Evolutionary conservation across 2,113 vertebrate genomes (phyloP).

Genomic region (Natator depressus): DNA sequence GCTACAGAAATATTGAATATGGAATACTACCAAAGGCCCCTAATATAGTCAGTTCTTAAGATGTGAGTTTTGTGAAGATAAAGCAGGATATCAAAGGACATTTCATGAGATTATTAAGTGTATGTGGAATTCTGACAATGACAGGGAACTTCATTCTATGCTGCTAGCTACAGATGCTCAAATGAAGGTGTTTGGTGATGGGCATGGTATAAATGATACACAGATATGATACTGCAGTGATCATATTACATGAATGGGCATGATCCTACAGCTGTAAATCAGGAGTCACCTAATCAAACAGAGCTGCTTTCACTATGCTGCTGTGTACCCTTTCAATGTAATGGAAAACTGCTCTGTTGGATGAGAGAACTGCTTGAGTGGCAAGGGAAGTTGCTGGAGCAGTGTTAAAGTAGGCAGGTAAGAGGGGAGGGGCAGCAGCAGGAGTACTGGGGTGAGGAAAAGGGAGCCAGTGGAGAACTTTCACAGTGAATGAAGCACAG

Average conservation of each 20-base stretch:
- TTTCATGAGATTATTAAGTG: not conserved
- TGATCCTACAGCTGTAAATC: slow-evolving; percentile 3
- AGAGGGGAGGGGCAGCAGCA: not conserved
- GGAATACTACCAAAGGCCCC: not conserved
- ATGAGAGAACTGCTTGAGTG: not conserved
- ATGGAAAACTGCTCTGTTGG: slow-evolving; percentile 29
- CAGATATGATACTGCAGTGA: not conserved
- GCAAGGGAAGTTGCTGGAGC: not conserved
- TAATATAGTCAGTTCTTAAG: not conserved
- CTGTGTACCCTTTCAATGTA: not conserved
- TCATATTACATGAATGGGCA: not conserved
- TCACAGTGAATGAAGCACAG: not conserved
- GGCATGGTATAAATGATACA: not conserved
- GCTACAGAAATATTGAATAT: not conserved
- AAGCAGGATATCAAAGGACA: not conserved
- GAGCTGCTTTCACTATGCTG: slow-evolving; percentile 12
- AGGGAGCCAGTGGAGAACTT: not conserved
- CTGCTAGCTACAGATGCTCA: not conserved
- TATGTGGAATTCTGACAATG: slow-evolving; percentile 6
- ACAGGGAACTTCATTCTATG: slow-evolving; percentile 5
- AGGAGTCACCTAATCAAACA: slow-evolving; percentile 20
- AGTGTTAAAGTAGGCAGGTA: not conserved
- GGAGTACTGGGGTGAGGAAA: not conserved
- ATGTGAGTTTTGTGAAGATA: not conserved
- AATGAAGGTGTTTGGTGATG: not conserved